A percentile compares a stretch with the other conserved stretches of the same genome.
Conservation (phyloP, 2,113 vertebrate species). For the Leuciscus idus region DNA sequence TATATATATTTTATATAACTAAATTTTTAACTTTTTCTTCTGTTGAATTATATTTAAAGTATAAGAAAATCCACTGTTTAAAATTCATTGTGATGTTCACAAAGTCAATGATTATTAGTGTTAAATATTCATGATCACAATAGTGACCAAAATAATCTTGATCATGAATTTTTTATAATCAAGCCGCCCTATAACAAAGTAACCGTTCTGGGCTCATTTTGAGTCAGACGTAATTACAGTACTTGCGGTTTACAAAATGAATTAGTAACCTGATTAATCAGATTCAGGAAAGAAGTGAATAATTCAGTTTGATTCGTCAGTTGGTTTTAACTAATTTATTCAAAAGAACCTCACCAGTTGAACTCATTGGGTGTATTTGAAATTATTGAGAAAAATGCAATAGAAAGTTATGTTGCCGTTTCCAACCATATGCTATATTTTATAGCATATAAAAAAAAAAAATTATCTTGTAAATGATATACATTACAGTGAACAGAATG, state of each 20-base stretch:
- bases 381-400: background rate
- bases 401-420: background rate
- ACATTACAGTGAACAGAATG: background rate
- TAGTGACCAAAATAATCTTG: background rate
- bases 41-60: too few species aligned
- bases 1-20: too few species aligned
- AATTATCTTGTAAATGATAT: background rate
- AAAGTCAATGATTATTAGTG: background rate
- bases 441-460: background rate
- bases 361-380: background rate
- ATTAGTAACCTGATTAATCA: background rate
- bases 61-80: too few species aligned
- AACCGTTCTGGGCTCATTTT: background rate
- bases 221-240: too few species aligned
- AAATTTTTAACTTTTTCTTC: too few species aligned
- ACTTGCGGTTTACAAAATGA: background rate
- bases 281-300: background rate
- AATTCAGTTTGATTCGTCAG: background rate
- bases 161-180: too few species aligned
- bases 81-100: too few species aligned
- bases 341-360: background rate
- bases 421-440: background rate
- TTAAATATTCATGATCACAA: background rate
- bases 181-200: too few species aligned
- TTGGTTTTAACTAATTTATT: background rate